These are phyloP conservation scores for Cerastoderma edule DNA, from an alignment of 2,888 invertebrate genomes.

Conservation along the genomic window DNA sequence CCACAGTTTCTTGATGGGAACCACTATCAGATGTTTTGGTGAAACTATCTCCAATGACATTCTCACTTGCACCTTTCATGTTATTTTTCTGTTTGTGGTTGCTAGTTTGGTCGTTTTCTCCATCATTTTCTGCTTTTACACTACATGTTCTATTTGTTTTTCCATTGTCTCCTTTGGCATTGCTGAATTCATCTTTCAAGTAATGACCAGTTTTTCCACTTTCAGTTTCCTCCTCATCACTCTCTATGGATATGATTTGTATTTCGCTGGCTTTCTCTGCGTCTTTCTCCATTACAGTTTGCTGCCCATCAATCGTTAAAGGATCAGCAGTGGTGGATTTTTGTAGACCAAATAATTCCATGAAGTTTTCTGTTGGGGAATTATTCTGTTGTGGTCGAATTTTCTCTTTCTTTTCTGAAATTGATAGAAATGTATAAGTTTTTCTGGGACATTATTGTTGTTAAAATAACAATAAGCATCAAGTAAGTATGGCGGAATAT, in stretches of 20 bases:
- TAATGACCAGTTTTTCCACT: background rate
- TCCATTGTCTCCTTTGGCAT: background rate
- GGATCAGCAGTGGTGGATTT: background rate
- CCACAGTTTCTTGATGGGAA: too few species aligned
- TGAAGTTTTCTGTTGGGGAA: background rate
- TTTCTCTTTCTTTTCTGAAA: too few species aligned
- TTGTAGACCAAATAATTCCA: background rate
- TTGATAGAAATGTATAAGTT: too few species aligned
- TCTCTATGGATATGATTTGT: constrained; percentile 4
- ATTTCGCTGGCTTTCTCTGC: background rate
- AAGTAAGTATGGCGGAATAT: too few species aligned
- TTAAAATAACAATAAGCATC: too few species aligned
- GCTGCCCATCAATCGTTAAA: background rate
- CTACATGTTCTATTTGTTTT: background rate
- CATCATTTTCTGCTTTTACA: background rate
- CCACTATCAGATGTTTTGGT: too few species aligned
- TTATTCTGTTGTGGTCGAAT: background rate
- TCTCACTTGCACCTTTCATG: background rate
- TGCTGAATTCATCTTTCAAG: background rate
- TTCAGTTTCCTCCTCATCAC: constrained; percentile 39
- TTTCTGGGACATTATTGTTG: too few species aligned
- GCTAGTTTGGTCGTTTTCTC: background rate
- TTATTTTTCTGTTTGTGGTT: background rate
- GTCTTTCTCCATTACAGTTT: background rate
- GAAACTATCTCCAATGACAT: too few species aligned